These are phyloP conservation scores for Cynaeus angustus DNA, from an alignment of 2,888 invertebrate genomes.

Conservation along the genomic window DNA sequence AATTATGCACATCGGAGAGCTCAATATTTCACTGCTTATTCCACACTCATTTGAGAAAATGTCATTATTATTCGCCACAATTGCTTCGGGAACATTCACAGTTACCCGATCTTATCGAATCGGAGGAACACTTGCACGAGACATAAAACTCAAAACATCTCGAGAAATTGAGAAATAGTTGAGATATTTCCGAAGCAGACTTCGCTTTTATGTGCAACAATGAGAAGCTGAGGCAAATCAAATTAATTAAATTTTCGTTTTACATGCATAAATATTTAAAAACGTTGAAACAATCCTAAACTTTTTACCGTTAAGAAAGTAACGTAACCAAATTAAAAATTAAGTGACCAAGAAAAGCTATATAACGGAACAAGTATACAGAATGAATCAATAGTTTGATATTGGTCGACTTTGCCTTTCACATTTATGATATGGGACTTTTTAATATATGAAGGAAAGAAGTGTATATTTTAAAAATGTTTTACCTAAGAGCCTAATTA, in stretches of 20 bases:
- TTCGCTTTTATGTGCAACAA: background rate
- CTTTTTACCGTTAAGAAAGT: no score
- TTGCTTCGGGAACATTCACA: conserved; percentile 5
- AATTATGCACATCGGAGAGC: conserved; percentile 46
- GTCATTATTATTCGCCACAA: conserved; percentile 36
- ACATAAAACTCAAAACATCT: conserved; percentile 12
- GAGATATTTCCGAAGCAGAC: background rate
- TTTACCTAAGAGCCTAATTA: no score
- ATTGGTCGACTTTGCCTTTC: no score
- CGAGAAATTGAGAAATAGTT: background rate
- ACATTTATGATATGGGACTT: no score
- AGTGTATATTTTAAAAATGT: no score
- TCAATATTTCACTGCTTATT: conserved; percentile 46
- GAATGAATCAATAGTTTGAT: no score
- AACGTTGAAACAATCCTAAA: no score
- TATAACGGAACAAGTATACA: no score
- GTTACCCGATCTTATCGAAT: conserved; percentile 19
- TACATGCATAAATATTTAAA: no score
- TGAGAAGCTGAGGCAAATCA: background rate
- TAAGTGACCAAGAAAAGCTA: no score
- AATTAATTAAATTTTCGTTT: background rate
- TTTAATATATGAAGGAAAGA: no score
- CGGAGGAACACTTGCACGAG: background rate
- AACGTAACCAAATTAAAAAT: no score
- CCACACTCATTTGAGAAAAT: conserved; percentile 35